A percentile compares a stretch with the other conserved stretches of the same genome.
Conservation (phyloP, 1,140 invertebrate species). For the Archivesica marissinica region DNA sequence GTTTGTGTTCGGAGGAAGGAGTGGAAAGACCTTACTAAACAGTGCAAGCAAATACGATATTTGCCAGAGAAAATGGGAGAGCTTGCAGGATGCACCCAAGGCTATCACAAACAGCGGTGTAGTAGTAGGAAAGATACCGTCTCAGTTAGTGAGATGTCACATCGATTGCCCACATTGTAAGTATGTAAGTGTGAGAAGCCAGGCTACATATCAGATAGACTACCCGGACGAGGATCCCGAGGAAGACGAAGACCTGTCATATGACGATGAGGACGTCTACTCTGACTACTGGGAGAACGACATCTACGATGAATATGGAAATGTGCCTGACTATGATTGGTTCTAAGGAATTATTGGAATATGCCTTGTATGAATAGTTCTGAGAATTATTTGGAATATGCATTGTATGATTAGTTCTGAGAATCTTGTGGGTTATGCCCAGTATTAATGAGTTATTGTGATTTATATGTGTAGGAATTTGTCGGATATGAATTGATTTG, state of each 20-base stretch:
- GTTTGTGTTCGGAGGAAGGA: conserved; percentile 75
- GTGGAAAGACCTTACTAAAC: conserved; percentile 52
- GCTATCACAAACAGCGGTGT: conserved; percentile 67
- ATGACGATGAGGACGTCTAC: conserved; percentile 64
- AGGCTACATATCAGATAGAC: conserved; percentile 65
- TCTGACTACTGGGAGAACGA: conserved; percentile 57
- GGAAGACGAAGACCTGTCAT: conserved; percentile 67
- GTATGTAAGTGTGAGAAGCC: conserved; percentile 57
- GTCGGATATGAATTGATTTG: no score
- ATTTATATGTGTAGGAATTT: no score
- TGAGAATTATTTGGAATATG: no score
- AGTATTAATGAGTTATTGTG: no score
- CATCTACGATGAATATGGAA: conserved; percentile 25
- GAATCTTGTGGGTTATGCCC: no score
- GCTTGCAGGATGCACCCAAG: conserved; percentile 69
- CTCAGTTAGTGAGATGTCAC: conserved; percentile 69
- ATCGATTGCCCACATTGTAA: conserved; percentile 77
- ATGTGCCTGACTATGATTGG: conserved; percentile 45
- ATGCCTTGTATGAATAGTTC: no score
- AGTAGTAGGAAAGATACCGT: conserved; percentile 68
- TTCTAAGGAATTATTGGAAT: no score
- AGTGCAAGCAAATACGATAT: conserved; percentile 67
- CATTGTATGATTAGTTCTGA: no score
- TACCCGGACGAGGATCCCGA: conserved; percentile 70
- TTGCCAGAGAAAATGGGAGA: conserved; percentile 64